Percentiles rank a stretch among this genome's conserved stretches.
These are phyloP conservation scores for Periparus ater DNA, from an alignment of 2,797 vertebrate genomes.

Conservation along the genomic window DNA sequence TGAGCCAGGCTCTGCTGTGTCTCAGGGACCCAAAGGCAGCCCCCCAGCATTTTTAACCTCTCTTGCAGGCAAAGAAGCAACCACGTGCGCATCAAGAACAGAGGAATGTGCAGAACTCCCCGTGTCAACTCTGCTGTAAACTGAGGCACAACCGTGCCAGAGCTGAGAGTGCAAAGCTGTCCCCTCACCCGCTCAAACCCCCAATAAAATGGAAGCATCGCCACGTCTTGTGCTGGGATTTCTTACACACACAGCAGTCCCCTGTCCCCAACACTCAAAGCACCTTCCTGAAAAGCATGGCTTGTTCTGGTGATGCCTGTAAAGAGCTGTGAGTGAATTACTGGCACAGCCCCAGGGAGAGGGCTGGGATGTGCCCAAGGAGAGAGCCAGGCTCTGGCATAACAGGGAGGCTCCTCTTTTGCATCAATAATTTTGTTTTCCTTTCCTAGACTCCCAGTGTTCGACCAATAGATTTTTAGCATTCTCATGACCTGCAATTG, in stretches of 20 bases:
- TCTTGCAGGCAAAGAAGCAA: slow-evolving; percentile 36
- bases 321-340: background rate
- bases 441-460: background rate
- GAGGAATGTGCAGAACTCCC: slow-evolving; percentile 8
- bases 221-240: background rate
- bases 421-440: background rate
- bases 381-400: background rate
- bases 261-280: background rate
- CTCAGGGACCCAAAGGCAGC: background rate
- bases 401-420: background rate
- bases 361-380: background rate
- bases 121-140: fast-evolving
- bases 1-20: background rate
- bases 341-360: background rate
- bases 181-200: background rate
- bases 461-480: background rate
- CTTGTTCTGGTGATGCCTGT: background rate
- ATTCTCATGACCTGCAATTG: background rate
- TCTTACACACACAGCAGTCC: background rate
- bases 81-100: slow-evolving; percentile 24
- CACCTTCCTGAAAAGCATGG: background rate
- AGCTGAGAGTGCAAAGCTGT: background rate
- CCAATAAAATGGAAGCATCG: slow-evolving; percentile 60
- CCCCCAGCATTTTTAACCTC: background rate
- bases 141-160: fast-evolving